Conservation (phyloP, 2,797 vertebrate genomes). For the Propithecus deckenii region DNA sequence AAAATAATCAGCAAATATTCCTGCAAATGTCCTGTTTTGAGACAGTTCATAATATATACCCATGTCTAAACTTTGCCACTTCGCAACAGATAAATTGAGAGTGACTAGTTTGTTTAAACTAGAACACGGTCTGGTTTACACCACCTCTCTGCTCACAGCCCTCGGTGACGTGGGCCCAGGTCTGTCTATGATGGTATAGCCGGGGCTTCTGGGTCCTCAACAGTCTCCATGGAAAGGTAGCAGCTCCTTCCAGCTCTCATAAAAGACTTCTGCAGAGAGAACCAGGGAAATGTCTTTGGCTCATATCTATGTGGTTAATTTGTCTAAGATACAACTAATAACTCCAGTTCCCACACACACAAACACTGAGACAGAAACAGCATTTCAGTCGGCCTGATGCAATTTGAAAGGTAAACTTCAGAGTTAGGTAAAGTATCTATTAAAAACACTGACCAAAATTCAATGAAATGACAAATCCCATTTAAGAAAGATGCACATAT, state of each 20-base stretch:
- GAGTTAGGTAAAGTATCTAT: not conserved
- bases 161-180: not conserved
- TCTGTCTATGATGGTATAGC: not conserved
- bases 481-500: slow-evolving; percentile 53
- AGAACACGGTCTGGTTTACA: not conserved
- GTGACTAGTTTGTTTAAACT: not conserved
- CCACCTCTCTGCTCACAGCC: not conserved
- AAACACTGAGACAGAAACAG: not conserved
- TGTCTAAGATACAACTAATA: not conserved
- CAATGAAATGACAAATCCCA: slow-evolving; percentile 23
- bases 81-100: not conserved
- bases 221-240: not conserved
- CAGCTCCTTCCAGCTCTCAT: not conserved
- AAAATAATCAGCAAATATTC: not conserved
- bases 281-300: not conserved
- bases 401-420: not conserved
- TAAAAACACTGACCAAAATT: slow-evolving; percentile 27
- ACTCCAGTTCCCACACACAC: not conserved
- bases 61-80: not conserved
- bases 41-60: not conserved
- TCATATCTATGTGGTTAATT: not conserved
- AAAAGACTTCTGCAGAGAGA: not conserved
- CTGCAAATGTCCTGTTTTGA: not conserved
- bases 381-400: not conserved
- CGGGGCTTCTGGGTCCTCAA: not conserved